phyloP scores from a whole-genome alignment of 2,113 vertebrate genomes.

The Phocoena phocoena region DNA sequence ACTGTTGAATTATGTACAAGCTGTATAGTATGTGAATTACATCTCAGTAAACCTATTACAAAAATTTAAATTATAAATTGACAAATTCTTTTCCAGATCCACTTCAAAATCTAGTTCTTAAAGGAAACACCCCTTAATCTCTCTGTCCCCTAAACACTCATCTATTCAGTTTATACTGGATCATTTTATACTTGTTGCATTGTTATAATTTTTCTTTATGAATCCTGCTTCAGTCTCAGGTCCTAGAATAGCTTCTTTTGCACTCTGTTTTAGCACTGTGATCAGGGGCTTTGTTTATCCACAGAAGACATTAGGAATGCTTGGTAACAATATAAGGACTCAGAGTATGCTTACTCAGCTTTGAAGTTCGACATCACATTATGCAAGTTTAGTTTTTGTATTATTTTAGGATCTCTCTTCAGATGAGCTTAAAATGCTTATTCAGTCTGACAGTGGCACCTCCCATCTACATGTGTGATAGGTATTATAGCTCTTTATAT shows the following conservation, averaged over 20 bases:
- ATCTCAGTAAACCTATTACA: neutral
- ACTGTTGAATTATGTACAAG: neutral
- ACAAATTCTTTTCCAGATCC: neutral
- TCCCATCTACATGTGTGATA: neutral
- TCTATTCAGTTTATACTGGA: neutral
- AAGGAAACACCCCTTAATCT: neutral
- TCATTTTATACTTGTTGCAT: neutral
- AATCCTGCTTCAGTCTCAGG: neutral
- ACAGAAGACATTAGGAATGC: neutral
- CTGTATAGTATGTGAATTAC: neutral
- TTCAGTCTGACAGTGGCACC: neutral
- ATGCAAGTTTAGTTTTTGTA: slow-evolving; percentile 13
- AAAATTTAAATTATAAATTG: slow-evolving; percentile 1
- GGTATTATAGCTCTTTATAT: neutral
- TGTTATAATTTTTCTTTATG: neutral
- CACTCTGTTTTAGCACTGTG: neutral
- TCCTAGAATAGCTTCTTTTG: neutral
- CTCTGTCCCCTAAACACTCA: neutral
- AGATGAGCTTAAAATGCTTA: slow-evolving; percentile 3
- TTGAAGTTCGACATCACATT: neutral
- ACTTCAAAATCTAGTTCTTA: neutral
- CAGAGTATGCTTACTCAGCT: neutral
- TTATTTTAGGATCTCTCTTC: neutral
- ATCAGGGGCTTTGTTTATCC: neutral
- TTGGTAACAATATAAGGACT: neutral